Conservation (phyloP, 2,113 vertebrate genomes). For the Takifugu bimaculatus region DNA sequence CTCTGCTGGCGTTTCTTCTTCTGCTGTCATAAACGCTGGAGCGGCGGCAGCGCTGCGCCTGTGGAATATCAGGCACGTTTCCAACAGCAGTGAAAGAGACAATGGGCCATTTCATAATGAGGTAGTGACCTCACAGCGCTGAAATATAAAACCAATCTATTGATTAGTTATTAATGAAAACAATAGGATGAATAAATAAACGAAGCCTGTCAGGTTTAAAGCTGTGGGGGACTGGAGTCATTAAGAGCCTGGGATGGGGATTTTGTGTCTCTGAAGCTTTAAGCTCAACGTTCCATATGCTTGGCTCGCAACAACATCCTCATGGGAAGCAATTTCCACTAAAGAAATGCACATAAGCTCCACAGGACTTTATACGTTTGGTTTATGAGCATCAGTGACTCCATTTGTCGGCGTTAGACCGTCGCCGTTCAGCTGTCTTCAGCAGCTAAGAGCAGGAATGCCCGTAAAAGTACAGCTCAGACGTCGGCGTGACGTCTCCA, state of each 20-base stretch:
- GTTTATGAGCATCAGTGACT: constrained; percentile 1
- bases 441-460: constrained; percentile 1
- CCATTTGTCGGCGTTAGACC: not conserved
- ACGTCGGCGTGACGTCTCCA: not conserved
- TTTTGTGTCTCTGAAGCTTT: constrained; percentile 7
- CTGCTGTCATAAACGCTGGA: constrained; percentile 39
- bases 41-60: not conserved
- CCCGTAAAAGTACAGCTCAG: constrained; percentile 3
- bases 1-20: constrained; percentile 23
- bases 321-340: not conserved
- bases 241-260: not conserved
- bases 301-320: not conserved
- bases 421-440: not conserved
- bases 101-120: constrained; percentile 19
- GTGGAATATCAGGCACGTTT: constrained; percentile 8
- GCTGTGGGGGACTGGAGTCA: not conserved
- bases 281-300: not conserved
- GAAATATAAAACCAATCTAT: not conserved
- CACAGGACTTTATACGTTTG: not conserved
- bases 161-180: constrained; percentile 1
- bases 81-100: constrained; percentile 22
- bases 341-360: constrained; percentile 12
- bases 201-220: not conserved
- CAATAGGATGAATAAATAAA: not conserved
- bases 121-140: constrained; percentile 1